Evolutionary conservation across 2,888 invertebrate genomes (phyloP).

Genomic region (Phaonia tiefii): DNA sequence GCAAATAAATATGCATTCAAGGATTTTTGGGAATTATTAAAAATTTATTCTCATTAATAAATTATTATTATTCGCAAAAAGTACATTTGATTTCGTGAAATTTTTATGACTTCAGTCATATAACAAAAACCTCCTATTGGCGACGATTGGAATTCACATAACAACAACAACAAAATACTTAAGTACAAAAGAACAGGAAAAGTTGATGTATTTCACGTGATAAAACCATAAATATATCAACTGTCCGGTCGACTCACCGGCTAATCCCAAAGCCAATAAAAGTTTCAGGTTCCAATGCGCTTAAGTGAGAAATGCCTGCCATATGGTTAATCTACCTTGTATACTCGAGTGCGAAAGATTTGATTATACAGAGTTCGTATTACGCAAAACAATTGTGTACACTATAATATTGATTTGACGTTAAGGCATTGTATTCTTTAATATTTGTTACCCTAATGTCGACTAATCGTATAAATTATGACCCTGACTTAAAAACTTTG

Average conservation of each 20-base stretch:
- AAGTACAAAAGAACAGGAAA: background rate
- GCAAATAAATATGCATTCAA: background rate
- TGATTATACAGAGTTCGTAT: too few species aligned
- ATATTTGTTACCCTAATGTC: background rate
- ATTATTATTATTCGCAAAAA: background rate
- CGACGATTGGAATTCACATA: slow-evolving; percentile 1
- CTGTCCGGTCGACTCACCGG: background rate
- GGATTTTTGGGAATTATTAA: background rate
- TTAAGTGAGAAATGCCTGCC: background rate
- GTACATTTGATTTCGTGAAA: background rate
- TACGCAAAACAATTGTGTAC: background rate
- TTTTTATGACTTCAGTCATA: background rate
- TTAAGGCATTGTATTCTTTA: background rate
- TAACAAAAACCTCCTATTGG: background rate
- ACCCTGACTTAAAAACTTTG: slow-evolving; percentile 32
- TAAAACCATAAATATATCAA: slow-evolving; percentile 14
- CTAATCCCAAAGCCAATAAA: slow-evolving; percentile 3
- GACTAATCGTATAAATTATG: slow-evolving; percentile 8
- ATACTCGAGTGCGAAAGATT: too few species aligned
- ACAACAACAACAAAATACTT: too few species aligned
- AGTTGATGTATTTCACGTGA: slow-evolving; percentile 25
- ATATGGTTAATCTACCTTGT: too few species aligned
- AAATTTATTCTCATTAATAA: slow-evolving; percentile 1
- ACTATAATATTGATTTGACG: background rate
- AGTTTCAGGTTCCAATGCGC: background rate